These are phyloP conservation scores for Pardosa pseudoannulata DNA, from an alignment of 2,888 invertebrate genomes.

Conservation along the genomic window DNA sequence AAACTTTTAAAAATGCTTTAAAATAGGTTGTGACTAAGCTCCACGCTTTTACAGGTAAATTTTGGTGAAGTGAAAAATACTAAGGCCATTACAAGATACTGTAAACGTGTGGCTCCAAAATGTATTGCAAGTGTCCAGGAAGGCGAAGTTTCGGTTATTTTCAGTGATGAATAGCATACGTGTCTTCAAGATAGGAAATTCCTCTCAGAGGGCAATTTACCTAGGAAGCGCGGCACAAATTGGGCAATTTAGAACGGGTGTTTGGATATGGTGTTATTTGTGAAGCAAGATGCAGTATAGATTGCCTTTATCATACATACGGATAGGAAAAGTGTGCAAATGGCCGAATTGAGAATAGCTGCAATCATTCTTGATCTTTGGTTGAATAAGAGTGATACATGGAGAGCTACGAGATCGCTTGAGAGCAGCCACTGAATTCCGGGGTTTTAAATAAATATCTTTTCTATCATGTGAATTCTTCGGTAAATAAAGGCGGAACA, in stretches of 20 bases:
- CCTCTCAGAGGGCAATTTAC: slow-evolving; percentile 10
- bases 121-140: background rate
- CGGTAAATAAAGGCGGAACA: too few relatives aligned
- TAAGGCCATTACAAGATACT: background rate
- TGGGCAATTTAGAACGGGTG: slow-evolving; percentile 1
- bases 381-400: background rate
- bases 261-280: background rate
- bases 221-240: background rate
- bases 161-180: background rate
- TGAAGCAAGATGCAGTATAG: background rate
- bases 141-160: background rate
- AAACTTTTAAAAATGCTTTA: too few relatives aligned
- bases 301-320: background rate
- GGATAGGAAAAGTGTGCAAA: background rate
- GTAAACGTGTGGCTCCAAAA: background rate
- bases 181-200: slow-evolving; percentile 6
- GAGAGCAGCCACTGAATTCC: too few relatives aligned
- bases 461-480: too few relatives aligned
- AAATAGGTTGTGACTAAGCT: too few relatives aligned
- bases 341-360: background rate
- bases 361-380: background rate
- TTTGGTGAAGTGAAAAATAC: background rate
- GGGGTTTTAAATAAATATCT: too few relatives aligned
- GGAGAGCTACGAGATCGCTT: background rate
- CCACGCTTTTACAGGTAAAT: too few relatives aligned